Evolutionary conservation across 1,140 invertebrate genomes (phyloP).

Genomic region (Hestina assimilis): DNA sequence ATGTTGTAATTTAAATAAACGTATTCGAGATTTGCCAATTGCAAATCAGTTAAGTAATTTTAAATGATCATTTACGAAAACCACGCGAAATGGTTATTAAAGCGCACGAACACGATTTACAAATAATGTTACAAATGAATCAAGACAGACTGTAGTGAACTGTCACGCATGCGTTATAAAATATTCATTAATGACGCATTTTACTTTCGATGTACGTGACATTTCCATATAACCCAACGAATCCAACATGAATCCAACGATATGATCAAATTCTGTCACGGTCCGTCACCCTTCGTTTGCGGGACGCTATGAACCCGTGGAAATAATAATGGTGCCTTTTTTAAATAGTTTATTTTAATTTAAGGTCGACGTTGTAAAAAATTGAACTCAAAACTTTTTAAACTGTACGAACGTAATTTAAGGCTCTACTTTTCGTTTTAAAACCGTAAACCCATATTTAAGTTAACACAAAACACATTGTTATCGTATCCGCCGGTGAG

Average conservation of each 20-base stretch:
- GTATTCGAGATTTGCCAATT: neutral
- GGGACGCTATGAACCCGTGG: neutral
- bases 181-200: constrained; percentile 14
- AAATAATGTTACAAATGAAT: constrained; percentile 20
- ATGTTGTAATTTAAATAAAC: too few relatives aligned
- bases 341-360: too few relatives aligned
- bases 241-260: too few relatives aligned
- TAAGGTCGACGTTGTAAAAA: too few relatives aligned
- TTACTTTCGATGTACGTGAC: constrained; percentile 33
- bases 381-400: too few relatives aligned
- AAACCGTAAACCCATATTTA: too few relatives aligned
- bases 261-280: constrained; percentile 6
- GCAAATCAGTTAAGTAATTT: neutral
- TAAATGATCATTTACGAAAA: constrained; percentile 5
- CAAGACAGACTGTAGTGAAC: constrained; percentile 16
- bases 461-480: neutral
- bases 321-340: too few relatives aligned
- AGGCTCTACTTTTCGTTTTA: too few relatives aligned
- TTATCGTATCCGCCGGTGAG: constrained; percentile 7
- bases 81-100: constrained; percentile 11
- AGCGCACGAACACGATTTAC: constrained; percentile 19
- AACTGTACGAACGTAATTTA: too few relatives aligned
- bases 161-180: constrained; percentile 32
- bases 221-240: constrained; percentile 11
- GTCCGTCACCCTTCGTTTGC: constrained; percentile 11